Evolutionary conservation across 2,797 vertebrate genomes (phyloP), one percentile per base, ranked within the genome.

Genomic region (Gastrophryne carolinensis): DNA sequence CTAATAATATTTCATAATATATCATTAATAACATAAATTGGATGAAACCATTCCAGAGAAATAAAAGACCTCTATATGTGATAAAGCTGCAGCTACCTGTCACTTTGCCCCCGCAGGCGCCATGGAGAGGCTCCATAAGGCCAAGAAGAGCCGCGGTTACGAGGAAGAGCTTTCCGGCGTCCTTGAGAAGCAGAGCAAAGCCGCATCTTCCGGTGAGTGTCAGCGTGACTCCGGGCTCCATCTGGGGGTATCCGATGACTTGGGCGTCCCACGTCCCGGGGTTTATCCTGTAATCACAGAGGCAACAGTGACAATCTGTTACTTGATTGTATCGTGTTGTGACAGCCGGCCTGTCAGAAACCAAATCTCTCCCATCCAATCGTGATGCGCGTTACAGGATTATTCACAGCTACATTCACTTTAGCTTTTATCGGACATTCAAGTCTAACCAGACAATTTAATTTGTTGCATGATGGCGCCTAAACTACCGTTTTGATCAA

Each of bases 181-280:
- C 75, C 85, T 89, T 57, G 84, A 81, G 78, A 82, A 69, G 73
- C 87, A 88, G 79, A 57, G 84, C 23, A 60, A 83, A 68, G 86
- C 87, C 0, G 79, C 52, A 73, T 83, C 27, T 84, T 89, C 92
- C 91, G 94, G 89, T 91, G 70, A 83, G 90, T 87, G 83, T 81
- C 30, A 80, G 72, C 24, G 30, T 79, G 75, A 78, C 30, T 67
- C n/a, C 4, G 0, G 0, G 60, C 68, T 67, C 52, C 47, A 79
- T 17, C 39, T 17, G 5, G 4, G 70, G 56, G 69, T 81, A 80
- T 81, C 75, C 41, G 29, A 58, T 26, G 80, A 60, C 81, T 66
- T 78, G 81, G 81, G 24, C 65, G 53, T 54, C 21, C 11, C 4
- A 24, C 11, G 11, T 12, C 26, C 27, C 1, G 0, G 17, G 23